phyloP scores from a whole-genome alignment of 2,113 vertebrate genomes.

The Eretmochelys imbricata region DNA sequence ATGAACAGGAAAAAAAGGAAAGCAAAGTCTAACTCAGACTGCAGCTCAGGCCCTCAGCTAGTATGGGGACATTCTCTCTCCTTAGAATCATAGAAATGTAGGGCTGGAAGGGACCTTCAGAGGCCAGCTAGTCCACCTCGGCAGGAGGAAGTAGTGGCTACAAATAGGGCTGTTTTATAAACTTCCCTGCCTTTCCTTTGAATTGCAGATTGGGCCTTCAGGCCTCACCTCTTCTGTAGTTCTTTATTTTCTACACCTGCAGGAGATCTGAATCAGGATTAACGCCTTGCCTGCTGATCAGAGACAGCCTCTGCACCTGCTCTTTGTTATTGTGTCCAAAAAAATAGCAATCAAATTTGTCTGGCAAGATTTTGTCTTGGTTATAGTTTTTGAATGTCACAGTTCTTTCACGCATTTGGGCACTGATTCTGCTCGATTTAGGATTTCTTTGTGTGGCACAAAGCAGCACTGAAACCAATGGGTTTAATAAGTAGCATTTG shows the following conservation, averaged over 20 bases:
- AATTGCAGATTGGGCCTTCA: not conserved
- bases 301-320: not conserved
- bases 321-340: not conserved
- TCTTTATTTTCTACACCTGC: not conserved
- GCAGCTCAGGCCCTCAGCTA: rapidly evolving
- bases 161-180: not conserved
- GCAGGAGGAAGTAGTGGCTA: not conserved
- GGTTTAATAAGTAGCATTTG: not conserved
- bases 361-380: not conserved
- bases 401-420: not conserved
- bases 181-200: not conserved
- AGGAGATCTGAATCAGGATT: not conserved
- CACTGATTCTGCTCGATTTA: not conserved
- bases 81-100: not conserved
- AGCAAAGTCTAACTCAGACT: not conserved
- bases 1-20: rapidly evolving
- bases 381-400: not conserved
- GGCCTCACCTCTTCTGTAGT: not conserved
- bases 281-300: not conserved
- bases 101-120: no score
- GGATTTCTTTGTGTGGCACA: not conserved
- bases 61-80: rapidly evolving
- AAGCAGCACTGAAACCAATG: not conserved
- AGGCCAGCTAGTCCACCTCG: no score
- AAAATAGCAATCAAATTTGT: not conserved